Conservation (phyloP, 2,113 vertebrate genomes). For the Elanus axillaris region DNA sequence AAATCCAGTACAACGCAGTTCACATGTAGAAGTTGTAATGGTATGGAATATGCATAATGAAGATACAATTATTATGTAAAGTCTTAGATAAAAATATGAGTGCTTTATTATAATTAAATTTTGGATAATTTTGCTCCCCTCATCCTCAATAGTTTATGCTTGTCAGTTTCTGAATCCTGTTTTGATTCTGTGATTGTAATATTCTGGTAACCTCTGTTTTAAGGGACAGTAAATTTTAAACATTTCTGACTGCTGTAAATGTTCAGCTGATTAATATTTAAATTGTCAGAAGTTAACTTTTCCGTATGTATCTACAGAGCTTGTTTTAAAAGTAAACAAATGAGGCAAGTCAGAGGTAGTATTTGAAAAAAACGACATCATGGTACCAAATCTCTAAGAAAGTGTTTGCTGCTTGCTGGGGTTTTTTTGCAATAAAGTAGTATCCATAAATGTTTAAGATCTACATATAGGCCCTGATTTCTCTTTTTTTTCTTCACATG, state of each 20-base stretch:
- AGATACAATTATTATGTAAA: background rate
- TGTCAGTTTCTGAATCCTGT: background rate
- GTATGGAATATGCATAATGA: background rate
- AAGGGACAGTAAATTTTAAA: background rate
- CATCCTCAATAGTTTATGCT: background rate
- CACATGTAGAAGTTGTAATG: background rate
- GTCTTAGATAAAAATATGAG: background rate
- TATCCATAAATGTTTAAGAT: background rate
- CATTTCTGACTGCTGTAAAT: background rate
- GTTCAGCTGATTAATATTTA: background rate
- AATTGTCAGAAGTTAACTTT: background rate
- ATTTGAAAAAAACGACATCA: background rate
- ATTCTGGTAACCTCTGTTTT: background rate
- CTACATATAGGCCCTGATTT: background rate
- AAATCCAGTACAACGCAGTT: background rate
- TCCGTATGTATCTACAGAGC: background rate
- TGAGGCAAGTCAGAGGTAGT: background rate
- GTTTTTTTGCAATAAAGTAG: background rate
- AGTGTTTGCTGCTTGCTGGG: background rate
- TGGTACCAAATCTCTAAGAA: background rate
- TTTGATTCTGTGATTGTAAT: background rate
- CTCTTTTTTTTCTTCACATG: background rate
- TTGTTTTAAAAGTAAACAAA: background rate
- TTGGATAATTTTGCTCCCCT: background rate
- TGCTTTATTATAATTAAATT: background rate